These are phyloP conservation scores for Cassiopea andromeda DNA, from an alignment of 30 jellyfish, hydroid and myxozoan species.

Conservation along the genomic window DNA sequence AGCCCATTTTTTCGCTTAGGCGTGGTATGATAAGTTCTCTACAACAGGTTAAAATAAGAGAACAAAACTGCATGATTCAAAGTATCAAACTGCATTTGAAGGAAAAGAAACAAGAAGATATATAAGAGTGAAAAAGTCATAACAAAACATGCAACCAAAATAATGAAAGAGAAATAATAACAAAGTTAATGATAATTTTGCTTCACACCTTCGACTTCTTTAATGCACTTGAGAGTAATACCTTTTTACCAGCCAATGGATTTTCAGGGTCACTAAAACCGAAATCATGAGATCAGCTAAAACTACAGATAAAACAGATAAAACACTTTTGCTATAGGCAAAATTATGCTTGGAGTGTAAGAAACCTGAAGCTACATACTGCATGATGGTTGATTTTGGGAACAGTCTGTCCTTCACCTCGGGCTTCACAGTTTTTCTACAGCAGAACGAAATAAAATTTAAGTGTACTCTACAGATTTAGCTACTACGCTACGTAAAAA, in stretches of 20 bases:
- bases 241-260: slow-evolving; percentile 72
- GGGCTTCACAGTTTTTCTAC: slow-evolving; percentile 61
- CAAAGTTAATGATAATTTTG: too few species aligned
- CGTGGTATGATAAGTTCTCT: too few species aligned
- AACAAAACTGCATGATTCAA: background rate
- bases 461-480: background rate
- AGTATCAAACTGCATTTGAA: background rate
- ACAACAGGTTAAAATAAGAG: background rate
- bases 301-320: background rate
- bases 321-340: background rate
- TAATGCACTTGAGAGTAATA: slow-evolving; percentile 54
- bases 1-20: background rate
- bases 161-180: background rate
- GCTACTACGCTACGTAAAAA: too few species aligned
- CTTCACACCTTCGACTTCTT: slow-evolving; percentile 56
- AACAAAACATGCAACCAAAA: background rate
- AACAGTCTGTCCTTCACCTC: slow-evolving; percentile 63
- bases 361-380: slow-evolving; percentile 17
- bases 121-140: background rate
- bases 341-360: background rate
- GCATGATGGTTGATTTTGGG: slow-evolving; percentile 49
- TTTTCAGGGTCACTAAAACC: slow-evolving; percentile 46
- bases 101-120: background rate
- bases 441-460: background rate
- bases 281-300: background rate